Conservation (phyloP, 1,140 invertebrate species). For the Cydia strobilella region DNA sequence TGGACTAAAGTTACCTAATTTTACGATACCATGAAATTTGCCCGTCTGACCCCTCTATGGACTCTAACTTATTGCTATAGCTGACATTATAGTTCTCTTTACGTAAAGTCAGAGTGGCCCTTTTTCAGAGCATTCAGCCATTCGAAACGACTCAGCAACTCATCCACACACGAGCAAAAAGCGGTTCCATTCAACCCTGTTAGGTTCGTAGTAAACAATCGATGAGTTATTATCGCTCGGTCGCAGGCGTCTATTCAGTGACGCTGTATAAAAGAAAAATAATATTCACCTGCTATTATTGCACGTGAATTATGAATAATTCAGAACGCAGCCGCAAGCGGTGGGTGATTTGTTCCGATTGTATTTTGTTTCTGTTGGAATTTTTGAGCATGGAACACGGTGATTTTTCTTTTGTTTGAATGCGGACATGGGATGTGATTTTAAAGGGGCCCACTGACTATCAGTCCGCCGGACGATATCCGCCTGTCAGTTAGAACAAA, state of each 20-base stretch:
- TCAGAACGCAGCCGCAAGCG: neutral
- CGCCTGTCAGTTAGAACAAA: no score
- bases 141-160: slow-evolving; percentile 8
- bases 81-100: neutral
- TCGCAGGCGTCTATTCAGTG: slow-evolving; percentile 32
- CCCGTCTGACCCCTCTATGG: no score
- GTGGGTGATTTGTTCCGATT: slow-evolving; percentile 20
- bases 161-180: neutral
- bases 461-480: no score
- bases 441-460: no score
- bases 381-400: slow-evolving; percentile 31
- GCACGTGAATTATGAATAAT: slow-evolving; percentile 33
- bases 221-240: slow-evolving; percentile 36
- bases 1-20: no score
- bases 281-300: slow-evolving; percentile 34
- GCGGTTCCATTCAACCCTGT: slow-evolving; percentile 23
- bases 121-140: neutral
- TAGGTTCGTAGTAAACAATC: slow-evolving; percentile 32
- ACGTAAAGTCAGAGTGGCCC: neutral
- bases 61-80: no score
- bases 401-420: slow-evolving; percentile 18
- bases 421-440: neutral
- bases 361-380: slow-evolving; percentile 28
- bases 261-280: slow-evolving; percentile 31
- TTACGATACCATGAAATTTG: no score